Conservation (phyloP, 2,113 vertebrate species). For the Gnathonemus echidnorhynchus region DNA sequence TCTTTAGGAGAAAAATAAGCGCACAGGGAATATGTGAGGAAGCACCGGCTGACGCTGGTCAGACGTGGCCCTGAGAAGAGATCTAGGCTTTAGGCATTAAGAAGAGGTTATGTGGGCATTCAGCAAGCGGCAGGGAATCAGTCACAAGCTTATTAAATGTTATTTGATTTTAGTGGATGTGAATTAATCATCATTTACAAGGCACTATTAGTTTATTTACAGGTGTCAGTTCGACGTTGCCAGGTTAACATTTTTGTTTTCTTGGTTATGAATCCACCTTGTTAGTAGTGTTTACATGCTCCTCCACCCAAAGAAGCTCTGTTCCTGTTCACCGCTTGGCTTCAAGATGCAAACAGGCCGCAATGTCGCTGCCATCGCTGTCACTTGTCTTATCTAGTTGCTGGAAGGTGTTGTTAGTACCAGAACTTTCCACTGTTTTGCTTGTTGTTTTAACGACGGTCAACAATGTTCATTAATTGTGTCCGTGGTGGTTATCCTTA, state of each 20-base stretch:
- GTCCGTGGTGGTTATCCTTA: constrained; percentile 78
- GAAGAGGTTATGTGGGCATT: constrained; percentile 62
- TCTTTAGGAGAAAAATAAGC: constrained; percentile 42
- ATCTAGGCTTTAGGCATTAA: constrained; percentile 37
- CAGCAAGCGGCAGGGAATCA: constrained; percentile 75
- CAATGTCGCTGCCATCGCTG: constrained; percentile 54
- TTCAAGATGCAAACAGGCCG: constrained; percentile 68
- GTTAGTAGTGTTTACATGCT: constrained; percentile 74
- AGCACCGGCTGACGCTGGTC: constrained; percentile 34
- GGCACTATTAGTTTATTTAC: constrained; percentile 91
- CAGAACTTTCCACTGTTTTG: constrained; percentile 58
- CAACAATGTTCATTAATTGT: constrained; percentile 76
- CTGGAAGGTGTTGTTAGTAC: constrained; percentile 77
- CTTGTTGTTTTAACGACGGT: constrained; percentile 52
- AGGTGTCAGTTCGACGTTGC: constrained; percentile 58
- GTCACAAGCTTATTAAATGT: constrained; percentile 74
- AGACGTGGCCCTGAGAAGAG: constrained; percentile 57
- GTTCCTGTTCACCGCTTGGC: constrained; percentile 57
- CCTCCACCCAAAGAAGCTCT: constrained; percentile 52
- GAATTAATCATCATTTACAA: constrained; percentile 75
- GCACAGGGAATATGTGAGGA: background rate
- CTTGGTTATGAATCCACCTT: constrained; percentile 53
- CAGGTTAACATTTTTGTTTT: constrained; percentile 59
- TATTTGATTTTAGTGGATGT: constrained; percentile 72
- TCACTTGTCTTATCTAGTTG: constrained; percentile 62